Base-by-base conservation (phyloP, 2,888 invertebrate genomes). In the Drosophila testacea region DNA sequence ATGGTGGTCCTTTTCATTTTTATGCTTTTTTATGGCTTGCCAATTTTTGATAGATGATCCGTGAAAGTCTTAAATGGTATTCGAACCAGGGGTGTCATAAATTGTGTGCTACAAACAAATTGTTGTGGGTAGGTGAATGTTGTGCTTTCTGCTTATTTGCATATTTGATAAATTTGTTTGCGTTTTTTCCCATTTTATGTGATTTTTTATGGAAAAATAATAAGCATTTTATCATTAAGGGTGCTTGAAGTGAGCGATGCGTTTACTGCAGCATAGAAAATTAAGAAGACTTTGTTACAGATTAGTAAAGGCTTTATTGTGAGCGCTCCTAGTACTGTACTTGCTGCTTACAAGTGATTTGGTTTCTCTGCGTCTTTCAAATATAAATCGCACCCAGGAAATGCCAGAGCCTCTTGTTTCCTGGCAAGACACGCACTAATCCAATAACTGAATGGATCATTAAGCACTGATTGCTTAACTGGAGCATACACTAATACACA, bases 81-180 rank as follows among this genome's bases (percentile, higher is more conserved):
- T 30, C 28, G 27, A 30, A 39, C n/a, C 28, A 7, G 16, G 63
- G 36, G 27, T 61, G 54, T 46, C 55, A 60, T 63, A 59, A 71
- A 75, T 64, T 66, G 69, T 42, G 56, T 51, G 38, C 22, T 47
- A 57, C 52, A 36, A 60, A 46, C 72, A 72, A 69, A 56, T 72
- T 54, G 69, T 48, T 64, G 55, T 41, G 59, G 44, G 59, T 38
- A 47, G 38, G 41, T 61, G 71, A 73, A 42, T 62, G 79, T 44
- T 68, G 39, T 51, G 51, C 56, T 55, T 63, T 62, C 63, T 73
- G 67, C 74, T 74, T 89, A 89, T 86, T 86, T 86, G 86, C 89
- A 86, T 86, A 88, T 86, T 88, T 86, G 89, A 86, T 86, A 85
- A 88, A 86, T 86, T 75, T 82, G 83, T 80, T 74, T 82, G 70